These are phyloP conservation scores for Trachelus stipa DNA, from an alignment of 2,888 invertebrate species.

Conservation along the genomic window DNA sequence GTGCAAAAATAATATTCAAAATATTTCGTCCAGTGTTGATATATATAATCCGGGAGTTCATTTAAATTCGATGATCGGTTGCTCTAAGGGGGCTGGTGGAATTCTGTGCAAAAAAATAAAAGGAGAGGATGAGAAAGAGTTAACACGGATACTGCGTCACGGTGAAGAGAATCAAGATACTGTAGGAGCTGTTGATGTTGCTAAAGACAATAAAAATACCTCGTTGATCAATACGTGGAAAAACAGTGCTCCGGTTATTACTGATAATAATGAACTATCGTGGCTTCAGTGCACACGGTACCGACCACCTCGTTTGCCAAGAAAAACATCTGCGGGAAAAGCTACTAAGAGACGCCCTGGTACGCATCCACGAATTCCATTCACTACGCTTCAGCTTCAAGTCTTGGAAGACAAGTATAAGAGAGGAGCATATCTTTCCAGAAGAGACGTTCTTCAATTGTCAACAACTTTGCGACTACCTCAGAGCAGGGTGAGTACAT, in stretches of 20 bases:
- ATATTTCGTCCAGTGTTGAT: neutral
- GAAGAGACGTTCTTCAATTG: conserved; percentile 75
- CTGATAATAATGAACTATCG: conserved; percentile 42
- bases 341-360: conserved; percentile 51
- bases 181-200: neutral
- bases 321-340: conserved; percentile 67
- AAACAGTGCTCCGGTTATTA: neutral
- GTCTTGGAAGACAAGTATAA: conserved; percentile 78
- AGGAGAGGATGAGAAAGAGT: neutral
- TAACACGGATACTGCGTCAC: neutral
- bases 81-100: neutral
- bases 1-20: neutral
- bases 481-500: conserved; percentile 74
- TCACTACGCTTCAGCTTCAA: conserved; percentile 76
- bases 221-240: neutral
- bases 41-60: neutral
- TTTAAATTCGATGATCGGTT: neutral
- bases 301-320: conserved; percentile 77
- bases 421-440: conserved; percentile 77
- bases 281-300: conserved; percentile 82
- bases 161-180: neutral
- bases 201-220: neutral
- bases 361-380: conserved; percentile 73
- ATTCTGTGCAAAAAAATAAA: too few species aligned
- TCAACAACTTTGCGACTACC: conserved; percentile 75